Evolutionary conservation across 2,113 vertebrate species (phyloP).

Genomic region (Gorsachius goisagi): DNA sequence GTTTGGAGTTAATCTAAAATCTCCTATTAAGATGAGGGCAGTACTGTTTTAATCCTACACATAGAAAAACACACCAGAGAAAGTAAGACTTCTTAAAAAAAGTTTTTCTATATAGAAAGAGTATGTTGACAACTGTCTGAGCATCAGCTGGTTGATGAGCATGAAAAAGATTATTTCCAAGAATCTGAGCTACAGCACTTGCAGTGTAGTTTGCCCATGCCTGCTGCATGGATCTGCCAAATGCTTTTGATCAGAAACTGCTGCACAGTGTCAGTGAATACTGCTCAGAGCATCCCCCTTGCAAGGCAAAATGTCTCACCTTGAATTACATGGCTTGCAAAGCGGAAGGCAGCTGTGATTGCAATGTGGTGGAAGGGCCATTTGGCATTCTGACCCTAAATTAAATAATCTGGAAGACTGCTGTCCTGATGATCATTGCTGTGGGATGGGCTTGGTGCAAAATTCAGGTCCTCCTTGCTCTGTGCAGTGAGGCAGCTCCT

Average conservation of each 20-base stretch:
- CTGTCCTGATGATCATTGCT: not conserved
- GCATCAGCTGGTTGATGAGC: not conserved
- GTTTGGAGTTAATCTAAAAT: not conserved
- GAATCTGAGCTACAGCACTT: no score
- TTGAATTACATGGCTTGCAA: not conserved
- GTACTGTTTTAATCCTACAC: not conserved
- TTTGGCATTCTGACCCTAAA: not conserved
- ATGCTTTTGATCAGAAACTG: not conserved
- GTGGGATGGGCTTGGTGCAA: not conserved
- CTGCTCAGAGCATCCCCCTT: not conserved
- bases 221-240: not conserved
- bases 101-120: not conserved
- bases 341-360: not conserved
- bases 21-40: not conserved
- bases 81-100: not conserved
- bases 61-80: not conserved
- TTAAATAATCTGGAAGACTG: not conserved
- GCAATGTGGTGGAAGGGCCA: not conserved
- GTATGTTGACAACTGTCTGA: not conserved
- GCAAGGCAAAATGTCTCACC: not conserved
- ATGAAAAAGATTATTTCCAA: not conserved
- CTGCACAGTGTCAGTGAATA: rapidly evolving
- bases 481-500: not conserved
- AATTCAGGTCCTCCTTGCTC: not conserved
- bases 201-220: not conserved